These are phyloP conservation scores for Stylophora pistillata DNA, from an alignment of 64 coral and sea anemone genomes.

Conservation along the genomic window DNA sequence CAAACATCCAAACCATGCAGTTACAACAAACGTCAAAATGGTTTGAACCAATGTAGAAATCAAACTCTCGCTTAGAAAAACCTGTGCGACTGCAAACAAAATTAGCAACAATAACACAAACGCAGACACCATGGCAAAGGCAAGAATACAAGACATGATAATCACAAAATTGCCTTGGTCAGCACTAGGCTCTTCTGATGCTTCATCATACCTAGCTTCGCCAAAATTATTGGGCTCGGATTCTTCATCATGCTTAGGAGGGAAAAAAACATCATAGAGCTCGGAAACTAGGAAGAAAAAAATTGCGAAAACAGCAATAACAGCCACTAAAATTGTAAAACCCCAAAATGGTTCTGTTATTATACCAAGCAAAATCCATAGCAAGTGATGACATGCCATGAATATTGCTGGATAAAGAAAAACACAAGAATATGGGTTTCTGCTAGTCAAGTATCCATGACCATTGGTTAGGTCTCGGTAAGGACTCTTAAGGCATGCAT, in stretches of 20 bases:
- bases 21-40: not conserved
- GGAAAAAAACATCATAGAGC: not conserved
- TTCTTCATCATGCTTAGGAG: too few species aligned
- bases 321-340: conserved; percentile 1
- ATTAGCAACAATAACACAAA: not conserved
- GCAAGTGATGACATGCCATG: conserved; percentile 20
- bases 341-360: conserved; percentile 37
- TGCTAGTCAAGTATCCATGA: not conserved
- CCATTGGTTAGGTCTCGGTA: not conserved
- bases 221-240: too few species aligned
- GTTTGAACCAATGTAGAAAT: not conserved
- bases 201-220: too few species aligned
- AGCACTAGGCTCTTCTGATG: too few species aligned
- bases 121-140: too few species aligned
- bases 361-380: conserved; percentile 24
- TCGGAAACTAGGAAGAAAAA: not conserved
- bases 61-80: not conserved
- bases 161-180: too few species aligned
- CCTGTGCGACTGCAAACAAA: not conserved
- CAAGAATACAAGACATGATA: too few species aligned
- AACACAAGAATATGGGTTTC: not conserved
- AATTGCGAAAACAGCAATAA: not conserved
- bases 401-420: conserved; percentile 20
- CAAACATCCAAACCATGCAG: not conserved
- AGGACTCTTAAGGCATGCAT: not conserved